Evolutionary conservation across 2,113 vertebrate genomes (phyloP).

Genomic region (Perccottus glenii): DNA sequence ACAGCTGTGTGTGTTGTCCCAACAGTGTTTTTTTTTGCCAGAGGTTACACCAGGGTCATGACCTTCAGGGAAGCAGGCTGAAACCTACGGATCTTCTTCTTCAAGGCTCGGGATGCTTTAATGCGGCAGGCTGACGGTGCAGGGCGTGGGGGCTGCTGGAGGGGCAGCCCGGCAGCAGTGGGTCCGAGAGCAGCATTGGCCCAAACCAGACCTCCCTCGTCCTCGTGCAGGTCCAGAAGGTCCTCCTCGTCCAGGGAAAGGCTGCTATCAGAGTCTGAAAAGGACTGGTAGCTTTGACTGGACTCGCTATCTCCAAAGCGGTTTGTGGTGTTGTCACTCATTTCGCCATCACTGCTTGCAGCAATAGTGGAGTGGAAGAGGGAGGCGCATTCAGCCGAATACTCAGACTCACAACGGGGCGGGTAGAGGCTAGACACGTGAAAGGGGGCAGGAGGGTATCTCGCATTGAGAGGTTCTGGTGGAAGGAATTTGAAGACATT

Average conservation of each 20-base stretch:
- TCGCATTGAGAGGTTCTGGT: conserved; percentile 64
- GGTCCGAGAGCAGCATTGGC: conserved; percentile 72
- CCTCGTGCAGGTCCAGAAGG: conserved; percentile 65
- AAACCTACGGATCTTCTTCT: conserved; percentile 93
- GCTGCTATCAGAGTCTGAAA: conserved; percentile 74
- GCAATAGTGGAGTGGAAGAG: conserved; percentile 86
- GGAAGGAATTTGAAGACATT: conserved; percentile 68
- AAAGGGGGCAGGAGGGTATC: conserved; percentile 72
- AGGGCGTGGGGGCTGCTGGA: conserved; percentile 72
- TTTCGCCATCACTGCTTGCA: conserved; percentile 87
- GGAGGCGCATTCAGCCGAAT: conserved; percentile 82
- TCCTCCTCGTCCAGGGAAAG: conserved; percentile 74
- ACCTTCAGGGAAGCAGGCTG: conserved; percentile 91
- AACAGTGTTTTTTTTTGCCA: conserved; percentile 26
- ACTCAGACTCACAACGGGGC: conserved; percentile 83
- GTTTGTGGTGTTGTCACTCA: conserved; percentile 87
- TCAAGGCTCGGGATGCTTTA: conserved; percentile 93
- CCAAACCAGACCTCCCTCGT: conserved; percentile 80
- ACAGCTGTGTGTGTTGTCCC: conserved; percentile 21
- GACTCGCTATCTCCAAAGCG: conserved; percentile 90
- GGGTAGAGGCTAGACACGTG: conserved; percentile 45
- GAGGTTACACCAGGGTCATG: conserved; percentile 90
- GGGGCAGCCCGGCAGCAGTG: conserved; percentile 52
- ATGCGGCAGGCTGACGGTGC: conserved; percentile 87
- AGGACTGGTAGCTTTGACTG: conserved; percentile 79